These are phyloP conservation scores for Perizoma flavofasciatum DNA, from an alignment of 2,888 invertebrate genomes.

Conservation along the genomic window DNA sequence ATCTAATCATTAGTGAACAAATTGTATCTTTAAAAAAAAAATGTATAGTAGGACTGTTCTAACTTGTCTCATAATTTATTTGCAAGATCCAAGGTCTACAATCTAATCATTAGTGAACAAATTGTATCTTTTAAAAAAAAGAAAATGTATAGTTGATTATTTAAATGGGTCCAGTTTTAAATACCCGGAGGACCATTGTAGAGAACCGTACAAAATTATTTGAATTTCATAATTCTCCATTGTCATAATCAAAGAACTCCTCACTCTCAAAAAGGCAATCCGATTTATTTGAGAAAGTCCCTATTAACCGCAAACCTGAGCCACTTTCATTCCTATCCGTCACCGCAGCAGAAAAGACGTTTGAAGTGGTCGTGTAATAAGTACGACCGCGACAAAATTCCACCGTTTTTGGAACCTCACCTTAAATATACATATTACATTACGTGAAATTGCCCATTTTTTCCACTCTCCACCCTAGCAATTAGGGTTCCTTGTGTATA, in stretches of 20 bases:
- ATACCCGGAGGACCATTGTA: no score
- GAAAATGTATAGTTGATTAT: no score
- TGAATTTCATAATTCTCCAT: neutral
- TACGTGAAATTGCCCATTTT: constrained; percentile 85
- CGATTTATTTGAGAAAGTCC: constrained; percentile 21
- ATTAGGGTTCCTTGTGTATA: constrained; percentile 83
- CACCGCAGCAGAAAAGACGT: constrained; percentile 65
- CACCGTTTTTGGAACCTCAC: constrained; percentile 74
- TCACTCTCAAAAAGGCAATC: constrained; percentile 14
- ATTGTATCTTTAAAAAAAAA: no score
- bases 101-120: no score
- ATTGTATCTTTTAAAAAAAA: no score
- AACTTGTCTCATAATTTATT: neutral
- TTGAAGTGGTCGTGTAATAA: constrained; percentile 79
- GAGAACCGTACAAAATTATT: neutral
- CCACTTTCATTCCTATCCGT: constrained; percentile 45
- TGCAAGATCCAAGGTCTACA: no score
- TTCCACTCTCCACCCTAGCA: constrained; percentile 84
- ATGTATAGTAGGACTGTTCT: neutral
- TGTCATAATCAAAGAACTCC: constrained; percentile 6
- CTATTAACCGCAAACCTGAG: constrained; percentile 49
- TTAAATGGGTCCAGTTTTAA: no score
- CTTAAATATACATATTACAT: constrained; percentile 84
- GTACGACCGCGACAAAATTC: constrained; percentile 78
- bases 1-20: no score